Percentiles rank a stretch among this genome's conserved stretches.
These are phyloP conservation scores for Myripristis murdjan DNA, from an alignment of 2,797 vertebrate genomes.

Conservation along the genomic window DNA sequence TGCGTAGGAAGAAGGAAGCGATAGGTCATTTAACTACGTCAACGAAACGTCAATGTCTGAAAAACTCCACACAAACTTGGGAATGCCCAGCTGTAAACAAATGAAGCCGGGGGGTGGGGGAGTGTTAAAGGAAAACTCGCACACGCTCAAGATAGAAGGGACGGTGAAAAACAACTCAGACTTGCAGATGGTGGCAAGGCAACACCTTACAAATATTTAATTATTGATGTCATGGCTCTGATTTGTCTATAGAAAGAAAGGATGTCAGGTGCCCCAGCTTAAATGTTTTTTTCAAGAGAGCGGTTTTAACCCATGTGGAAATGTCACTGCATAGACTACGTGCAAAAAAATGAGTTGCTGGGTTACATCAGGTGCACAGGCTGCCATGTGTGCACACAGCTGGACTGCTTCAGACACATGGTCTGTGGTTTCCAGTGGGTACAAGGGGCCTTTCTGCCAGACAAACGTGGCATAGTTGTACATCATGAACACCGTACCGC, in stretches of 20 bases:
- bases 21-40: constrained; percentile 78
- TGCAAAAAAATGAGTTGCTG: no score
- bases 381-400: background rate
- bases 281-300: no score
- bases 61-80: constrained; percentile 25
- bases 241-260: no score
- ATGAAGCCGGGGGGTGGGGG: background rate
- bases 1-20: constrained; percentile 64
- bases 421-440: background rate
- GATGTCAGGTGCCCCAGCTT: no score
- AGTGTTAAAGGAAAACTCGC: background rate
- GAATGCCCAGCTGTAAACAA: constrained; percentile 53
- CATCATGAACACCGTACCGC: background rate
- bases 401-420: background rate
- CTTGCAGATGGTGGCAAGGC: background rate
- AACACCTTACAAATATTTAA: background rate
- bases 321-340: background rate
- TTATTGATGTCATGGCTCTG: no score
- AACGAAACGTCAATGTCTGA: constrained; percentile 76
- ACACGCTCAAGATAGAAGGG: background rate
- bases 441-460: background rate
- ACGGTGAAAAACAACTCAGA: background rate
- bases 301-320: background rate
- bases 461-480: background rate
- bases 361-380: background rate